phyloP scores from a whole-genome alignment of 2,797 vertebrate genomes.

The Steatocranus sp. region DNA sequence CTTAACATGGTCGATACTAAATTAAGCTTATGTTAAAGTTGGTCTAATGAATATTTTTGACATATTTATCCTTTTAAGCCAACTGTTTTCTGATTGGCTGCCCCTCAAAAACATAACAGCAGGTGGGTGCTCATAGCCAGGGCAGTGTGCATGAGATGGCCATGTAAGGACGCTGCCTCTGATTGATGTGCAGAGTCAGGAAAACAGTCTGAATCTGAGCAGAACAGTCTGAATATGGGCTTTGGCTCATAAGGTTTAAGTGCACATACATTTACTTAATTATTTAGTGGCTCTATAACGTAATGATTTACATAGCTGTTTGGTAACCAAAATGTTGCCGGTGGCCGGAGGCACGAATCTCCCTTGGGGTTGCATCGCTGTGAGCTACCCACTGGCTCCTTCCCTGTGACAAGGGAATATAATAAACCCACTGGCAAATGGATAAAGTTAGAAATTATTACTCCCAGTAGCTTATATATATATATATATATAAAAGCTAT shows the following conservation, averaged over 20 bases:
- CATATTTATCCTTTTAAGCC: not conserved
- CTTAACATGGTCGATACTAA: not conserved
- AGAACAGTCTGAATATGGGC: not conserved
- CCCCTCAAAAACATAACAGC: not conserved
- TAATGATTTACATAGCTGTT: not conserved
- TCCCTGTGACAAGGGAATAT: not conserved
- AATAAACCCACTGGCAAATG: not conserved
- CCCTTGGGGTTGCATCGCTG: not conserved
- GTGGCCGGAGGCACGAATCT: not conserved
- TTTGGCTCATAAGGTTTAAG: not conserved
- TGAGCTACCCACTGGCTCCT: not conserved
- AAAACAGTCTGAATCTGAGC: not conserved
- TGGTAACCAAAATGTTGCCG: not conserved
- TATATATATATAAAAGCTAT: not conserved
- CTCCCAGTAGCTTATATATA: not conserved
- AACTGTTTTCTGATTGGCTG: not conserved
- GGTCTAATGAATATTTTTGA: not conserved
- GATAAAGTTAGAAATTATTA: not conserved
- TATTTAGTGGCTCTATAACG: not conserved
- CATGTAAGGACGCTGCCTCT: not conserved
- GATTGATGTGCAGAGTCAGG: not conserved
- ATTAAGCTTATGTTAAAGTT: not conserved
- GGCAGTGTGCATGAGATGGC: not conserved
- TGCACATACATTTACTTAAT: not conserved
- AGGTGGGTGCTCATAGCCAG: not conserved